Evolutionary conservation across 2,113 vertebrate genomes (phyloP).

Genomic region (Pluvialis apricaria): DNA sequence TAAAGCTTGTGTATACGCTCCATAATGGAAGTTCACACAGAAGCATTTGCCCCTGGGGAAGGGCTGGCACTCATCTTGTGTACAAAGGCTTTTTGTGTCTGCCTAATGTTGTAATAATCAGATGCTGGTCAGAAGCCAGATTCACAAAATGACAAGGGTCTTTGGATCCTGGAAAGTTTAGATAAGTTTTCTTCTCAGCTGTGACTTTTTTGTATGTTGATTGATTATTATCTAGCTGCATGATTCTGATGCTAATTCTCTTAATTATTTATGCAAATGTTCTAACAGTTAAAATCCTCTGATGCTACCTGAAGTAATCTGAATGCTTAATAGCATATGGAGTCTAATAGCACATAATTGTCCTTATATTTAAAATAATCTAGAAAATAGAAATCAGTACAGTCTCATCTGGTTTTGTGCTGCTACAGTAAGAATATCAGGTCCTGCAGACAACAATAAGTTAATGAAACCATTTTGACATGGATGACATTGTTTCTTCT

Average conservation of each 20-base stretch:
- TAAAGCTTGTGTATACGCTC: background rate
- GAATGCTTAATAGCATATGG: background rate
- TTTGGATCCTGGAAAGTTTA: background rate
- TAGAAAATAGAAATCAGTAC: background rate
- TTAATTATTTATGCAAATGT: constrained; percentile 62
- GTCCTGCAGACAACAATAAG: background rate
- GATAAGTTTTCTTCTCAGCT: background rate
- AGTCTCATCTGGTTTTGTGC: background rate
- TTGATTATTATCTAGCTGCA: background rate
- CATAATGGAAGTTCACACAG: background rate
- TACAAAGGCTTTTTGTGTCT: background rate
- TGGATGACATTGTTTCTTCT: background rate
- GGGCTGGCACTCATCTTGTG: background rate
- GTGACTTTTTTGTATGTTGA: background rate
- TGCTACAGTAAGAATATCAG: background rate
- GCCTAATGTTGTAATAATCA: constrained; percentile 5
- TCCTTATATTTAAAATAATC: constrained; percentile 23
- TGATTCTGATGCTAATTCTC: constrained; percentile 44
- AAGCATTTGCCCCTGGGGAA: background rate
- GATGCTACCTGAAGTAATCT: constrained; percentile 47
- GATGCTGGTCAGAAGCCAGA: background rate
- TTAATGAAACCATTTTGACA: background rate
- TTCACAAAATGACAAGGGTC: background rate
- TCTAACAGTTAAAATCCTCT: constrained; percentile 40
- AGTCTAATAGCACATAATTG: constrained; percentile 45